Evolutionary conservation across 2,797 vertebrate genomes (phyloP).

Genomic region (Triplophysa bombifrons): DNA sequence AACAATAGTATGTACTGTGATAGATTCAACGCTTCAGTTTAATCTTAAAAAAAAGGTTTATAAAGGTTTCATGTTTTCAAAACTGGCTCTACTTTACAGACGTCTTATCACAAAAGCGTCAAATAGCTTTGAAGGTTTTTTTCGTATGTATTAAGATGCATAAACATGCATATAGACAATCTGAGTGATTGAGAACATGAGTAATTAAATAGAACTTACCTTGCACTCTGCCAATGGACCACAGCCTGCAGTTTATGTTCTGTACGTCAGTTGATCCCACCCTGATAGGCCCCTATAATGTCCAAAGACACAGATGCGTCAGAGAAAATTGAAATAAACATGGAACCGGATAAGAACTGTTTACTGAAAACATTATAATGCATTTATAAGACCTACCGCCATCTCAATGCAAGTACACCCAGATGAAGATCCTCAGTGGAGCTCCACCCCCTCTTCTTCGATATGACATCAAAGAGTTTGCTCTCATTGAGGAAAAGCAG

Average conservation of each 20-base stretch:
- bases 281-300: background rate
- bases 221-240: background rate
- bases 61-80: too few species aligned
- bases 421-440: background rate
- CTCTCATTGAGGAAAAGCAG: slow-evolving; percentile 20
- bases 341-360: background rate
- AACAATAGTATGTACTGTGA: too few species aligned
- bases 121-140: background rate
- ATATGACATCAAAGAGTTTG: background rate
- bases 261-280: too few species aligned
- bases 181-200: background rate
- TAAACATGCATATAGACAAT: background rate
- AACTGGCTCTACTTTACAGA: too few species aligned
- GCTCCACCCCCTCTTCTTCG: slow-evolving; percentile 12
- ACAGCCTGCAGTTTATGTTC: too few species aligned
- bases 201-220: slow-evolving; percentile 16
- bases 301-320: background rate
- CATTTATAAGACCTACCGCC: background rate
- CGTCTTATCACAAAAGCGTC: background rate
- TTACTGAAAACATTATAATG: background rate
- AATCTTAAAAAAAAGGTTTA: too few species aligned
- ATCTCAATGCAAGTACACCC: slow-evolving; percentile 7
- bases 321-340: slow-evolving; percentile 1
- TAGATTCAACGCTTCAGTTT: too few species aligned
- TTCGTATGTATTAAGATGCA: background rate